Conservation (phyloP, 2,113 vertebrate species). For the Pteropus alecto region DNA sequence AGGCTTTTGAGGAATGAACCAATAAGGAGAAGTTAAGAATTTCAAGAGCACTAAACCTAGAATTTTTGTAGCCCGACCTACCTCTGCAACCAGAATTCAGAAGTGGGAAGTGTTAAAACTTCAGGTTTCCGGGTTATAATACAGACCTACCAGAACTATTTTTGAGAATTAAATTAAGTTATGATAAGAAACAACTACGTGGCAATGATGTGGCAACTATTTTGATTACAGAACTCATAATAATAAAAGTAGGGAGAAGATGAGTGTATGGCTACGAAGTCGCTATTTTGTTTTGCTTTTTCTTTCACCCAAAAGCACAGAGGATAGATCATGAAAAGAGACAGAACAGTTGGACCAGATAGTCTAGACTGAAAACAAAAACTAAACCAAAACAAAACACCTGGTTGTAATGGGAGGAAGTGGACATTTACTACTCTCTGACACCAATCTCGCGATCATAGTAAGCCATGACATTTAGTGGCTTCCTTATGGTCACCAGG, state of each 20-base stretch:
- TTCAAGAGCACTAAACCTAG: neutral
- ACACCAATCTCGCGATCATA: neutral
- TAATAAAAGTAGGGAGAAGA: neutral
- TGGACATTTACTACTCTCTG: neutral
- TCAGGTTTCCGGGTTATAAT: neutral
- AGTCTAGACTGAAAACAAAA: neutral
- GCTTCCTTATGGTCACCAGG: neutral
- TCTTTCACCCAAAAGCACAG: neutral
- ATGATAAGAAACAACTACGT: neutral
- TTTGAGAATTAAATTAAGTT: neutral
- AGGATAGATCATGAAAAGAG: neutral
- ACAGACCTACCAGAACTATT: neutral
- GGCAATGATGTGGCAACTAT: neutral
- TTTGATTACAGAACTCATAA: neutral
- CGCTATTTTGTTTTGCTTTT: neutral
- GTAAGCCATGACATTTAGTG: neutral
- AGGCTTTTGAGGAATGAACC: neutral
- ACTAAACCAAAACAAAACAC: neutral
- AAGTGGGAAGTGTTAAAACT: neutral
- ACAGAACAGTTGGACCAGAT: neutral
- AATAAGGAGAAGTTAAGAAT: neutral
- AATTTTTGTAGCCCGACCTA: neutral
- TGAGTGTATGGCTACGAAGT: neutral
- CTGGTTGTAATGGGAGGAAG: neutral
- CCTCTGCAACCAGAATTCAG: neutral